Percentiles rank a stretch among this genome's conserved stretches.
These are phyloP conservation scores for Phymatocera aterrima DNA, from an alignment of 2,888 invertebrate species.

Conservation along the genomic window DNA sequence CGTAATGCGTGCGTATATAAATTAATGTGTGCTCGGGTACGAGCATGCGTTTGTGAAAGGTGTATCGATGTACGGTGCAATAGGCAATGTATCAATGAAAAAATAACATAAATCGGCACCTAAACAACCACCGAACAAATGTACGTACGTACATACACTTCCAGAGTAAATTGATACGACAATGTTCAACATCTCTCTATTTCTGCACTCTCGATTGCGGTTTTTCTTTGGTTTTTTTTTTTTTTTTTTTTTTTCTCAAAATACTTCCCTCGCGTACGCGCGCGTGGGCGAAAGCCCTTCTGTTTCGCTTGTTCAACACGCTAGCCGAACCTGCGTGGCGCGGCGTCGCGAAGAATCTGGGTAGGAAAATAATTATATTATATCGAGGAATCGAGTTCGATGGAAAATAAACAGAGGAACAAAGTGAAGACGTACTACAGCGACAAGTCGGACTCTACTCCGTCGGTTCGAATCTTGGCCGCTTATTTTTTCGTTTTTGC, in stretches of 20 bases:
- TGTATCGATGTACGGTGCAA: too few species aligned
- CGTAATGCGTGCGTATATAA: not conserved
- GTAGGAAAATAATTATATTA: not conserved
- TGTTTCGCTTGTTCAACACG: too few species aligned
- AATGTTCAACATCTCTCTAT: not conserved
- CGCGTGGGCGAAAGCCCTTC: too few species aligned
- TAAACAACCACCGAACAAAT: too few species aligned
- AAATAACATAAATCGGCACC: too few species aligned
- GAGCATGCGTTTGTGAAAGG: not conserved
- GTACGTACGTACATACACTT: not conserved
- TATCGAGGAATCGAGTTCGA: not conserved
- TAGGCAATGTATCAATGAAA: too few species aligned
- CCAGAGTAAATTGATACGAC: not conserved
- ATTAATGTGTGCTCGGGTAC: not conserved
- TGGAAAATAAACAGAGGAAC: constrained; percentile 3
- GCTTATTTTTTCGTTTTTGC: not conserved
- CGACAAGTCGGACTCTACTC: not conserved
- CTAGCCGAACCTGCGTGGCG: not conserved
- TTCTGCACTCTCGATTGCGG: not conserved
- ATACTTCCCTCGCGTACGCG: too few species aligned
- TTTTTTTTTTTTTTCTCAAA: not conserved
- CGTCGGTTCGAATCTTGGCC: not conserved
- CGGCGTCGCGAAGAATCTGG: not conserved
- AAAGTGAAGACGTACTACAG: not conserved
- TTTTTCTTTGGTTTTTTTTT: not conserved